Base-by-base conservation (phyloP, 2,113 vertebrate species). In the Hippopotamus amphibius region DNA sequence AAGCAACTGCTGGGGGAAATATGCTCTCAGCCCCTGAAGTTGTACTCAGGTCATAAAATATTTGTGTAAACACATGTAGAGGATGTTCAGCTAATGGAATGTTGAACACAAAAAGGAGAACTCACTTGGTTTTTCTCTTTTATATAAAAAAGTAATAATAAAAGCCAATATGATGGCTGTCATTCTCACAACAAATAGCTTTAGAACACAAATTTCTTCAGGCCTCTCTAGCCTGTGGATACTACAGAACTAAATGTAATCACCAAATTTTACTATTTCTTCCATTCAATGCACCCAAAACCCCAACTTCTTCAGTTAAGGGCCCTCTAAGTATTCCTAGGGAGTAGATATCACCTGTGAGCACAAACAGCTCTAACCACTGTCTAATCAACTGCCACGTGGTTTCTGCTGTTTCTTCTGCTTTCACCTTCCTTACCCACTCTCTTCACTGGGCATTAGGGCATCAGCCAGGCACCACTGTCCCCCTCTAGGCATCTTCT, bases 1-100 rank as follows among this genome's bases (percentile, higher is more conserved):
- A 97, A 97, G 61, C 63, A 96, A 97, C 93, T 65, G 22, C 79
- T 92, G 33, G n/a, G 50, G 41, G 30, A 88, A 85, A 88, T 82
- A 88, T 28, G 66, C 50, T 88, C 61, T 95, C 77, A 93, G 55
- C 55, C n/a, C 94, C 57, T 83, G 43, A 92, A 88, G 85, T 79
- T 84, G 90, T 63, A 90, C 50, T 84, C 43, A 83, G 43, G 69
- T 87, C 63, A 94, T 74, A 90, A 94, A 92, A 94, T 90, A 93
- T 90, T 96, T 93, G 86, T 93, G 37, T 95, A 71, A 95, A 88
- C 43, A 69, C 33, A 88, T 85, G 21, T 92, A 90, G 22, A 93
- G 21, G 43, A 59, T 77, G 26, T 88, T 95, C 69, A 81, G 57
- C 17, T 91, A 88, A 80, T 83, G 59, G 43, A 93, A 94, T 96